phyloP scores from a whole-genome alignment of 1,140 invertebrate species.

The Physella acuta region DNA sequence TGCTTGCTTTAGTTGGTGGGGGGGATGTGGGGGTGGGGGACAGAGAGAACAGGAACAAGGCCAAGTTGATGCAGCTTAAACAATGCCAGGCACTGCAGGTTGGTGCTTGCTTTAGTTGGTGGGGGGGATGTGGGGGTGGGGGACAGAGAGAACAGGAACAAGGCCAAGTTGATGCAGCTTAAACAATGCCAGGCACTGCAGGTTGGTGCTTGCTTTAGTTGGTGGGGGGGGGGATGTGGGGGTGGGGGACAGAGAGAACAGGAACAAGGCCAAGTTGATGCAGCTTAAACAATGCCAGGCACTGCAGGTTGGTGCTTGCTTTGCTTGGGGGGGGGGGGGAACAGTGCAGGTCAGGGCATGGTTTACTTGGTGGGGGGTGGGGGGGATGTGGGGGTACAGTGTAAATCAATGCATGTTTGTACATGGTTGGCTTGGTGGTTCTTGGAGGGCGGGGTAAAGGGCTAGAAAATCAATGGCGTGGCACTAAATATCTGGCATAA shows the following conservation, averaged over 20 bases:
- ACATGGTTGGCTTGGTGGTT: too few species aligned
- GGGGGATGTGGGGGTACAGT: conserved; percentile 51
- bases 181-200: conserved; percentile 54
- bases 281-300: conserved; percentile 54
- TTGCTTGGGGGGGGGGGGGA: too few species aligned
- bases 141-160: conserved; percentile 48
- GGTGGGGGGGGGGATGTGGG: conserved; percentile 53
- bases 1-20: conserved; percentile 48
- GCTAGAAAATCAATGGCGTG: too few species aligned
- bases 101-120: too few species aligned
- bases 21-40: conserved; percentile 52
- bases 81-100: conserved; percentile 56
- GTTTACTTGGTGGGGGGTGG: conserved; percentile 47
- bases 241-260: conserved; percentile 43
- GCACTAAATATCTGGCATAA: too few species aligned
- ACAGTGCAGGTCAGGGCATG: too few species aligned
- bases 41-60: conserved; percentile 46
- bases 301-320: too few species aligned
- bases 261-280: conserved; percentile 49
- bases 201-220: too few species aligned
- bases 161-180: conserved; percentile 50
- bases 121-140: too few species aligned
- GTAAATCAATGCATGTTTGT: too few species aligned
- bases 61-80: conserved; percentile 52
- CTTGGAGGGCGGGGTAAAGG: too few species aligned